phyloP scores from a whole-genome alignment of 2,113 vertebrate species.

The Chaetodon auriga region DNA sequence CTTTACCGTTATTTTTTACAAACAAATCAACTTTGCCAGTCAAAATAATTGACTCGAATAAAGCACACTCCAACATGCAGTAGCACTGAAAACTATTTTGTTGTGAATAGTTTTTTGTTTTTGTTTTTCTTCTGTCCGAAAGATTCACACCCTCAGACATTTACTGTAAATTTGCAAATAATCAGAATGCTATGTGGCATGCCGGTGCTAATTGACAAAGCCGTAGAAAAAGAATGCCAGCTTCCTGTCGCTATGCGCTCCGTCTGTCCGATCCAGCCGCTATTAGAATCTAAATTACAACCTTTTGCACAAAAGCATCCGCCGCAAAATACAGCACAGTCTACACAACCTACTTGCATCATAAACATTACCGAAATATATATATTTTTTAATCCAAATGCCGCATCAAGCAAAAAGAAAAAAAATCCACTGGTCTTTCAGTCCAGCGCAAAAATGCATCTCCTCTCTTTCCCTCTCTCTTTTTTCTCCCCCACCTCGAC shows the following conservation, averaged over 20 bases:
- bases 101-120: no score
- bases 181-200: background rate
- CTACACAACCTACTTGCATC: background rate
- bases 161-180: background rate
- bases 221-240: background rate
- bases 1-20: background rate
- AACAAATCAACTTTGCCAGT: slow-evolving; percentile 10
- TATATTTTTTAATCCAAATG: slow-evolving; percentile 68
- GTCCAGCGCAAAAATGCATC: slow-evolving; percentile 81
- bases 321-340: slow-evolving; percentile 1
- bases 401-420: slow-evolving; percentile 61
- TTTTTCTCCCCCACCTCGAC: slow-evolving; percentile 68
- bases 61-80: slow-evolving; percentile 13
- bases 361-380: slow-evolving; percentile 65
- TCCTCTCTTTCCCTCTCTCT: slow-evolving; percentile 75
- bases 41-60: slow-evolving; percentile 1
- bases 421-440: slow-evolving; percentile 73
- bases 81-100: background rate
- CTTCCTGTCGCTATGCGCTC: slow-evolving; percentile 32
- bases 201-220: slow-evolving; percentile 31
- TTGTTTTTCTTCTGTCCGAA: background rate
- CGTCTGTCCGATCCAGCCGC: slow-evolving; percentile 1
- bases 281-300: slow-evolving; percentile 9
- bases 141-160: background rate
- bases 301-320: slow-evolving; percentile 31